Evolutionary conservation across 2,113 vertebrate genomes (phyloP).

Genomic region (Melanotaenia duboulayi): DNA sequence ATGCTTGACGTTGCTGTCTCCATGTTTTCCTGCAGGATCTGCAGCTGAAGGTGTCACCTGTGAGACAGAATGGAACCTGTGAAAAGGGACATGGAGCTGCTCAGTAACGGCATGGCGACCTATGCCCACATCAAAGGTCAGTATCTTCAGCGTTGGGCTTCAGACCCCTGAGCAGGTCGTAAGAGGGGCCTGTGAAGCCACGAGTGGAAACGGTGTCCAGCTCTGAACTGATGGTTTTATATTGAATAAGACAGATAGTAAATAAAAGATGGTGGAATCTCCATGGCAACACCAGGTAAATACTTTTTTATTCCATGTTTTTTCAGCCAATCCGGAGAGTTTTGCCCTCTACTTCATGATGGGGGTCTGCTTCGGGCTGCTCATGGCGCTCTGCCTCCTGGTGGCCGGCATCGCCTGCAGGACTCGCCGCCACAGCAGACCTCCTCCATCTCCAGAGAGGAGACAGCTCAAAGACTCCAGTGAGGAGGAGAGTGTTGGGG

Average conservation of each 20-base stretch:
- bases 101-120: conserved; percentile 95
- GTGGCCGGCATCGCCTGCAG: conserved; percentile 90
- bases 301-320: not conserved
- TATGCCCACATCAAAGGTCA: conserved; percentile 93
- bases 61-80: conserved; percentile 84
- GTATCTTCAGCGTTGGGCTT: not conserved
- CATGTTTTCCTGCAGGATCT: conserved; percentile 37
- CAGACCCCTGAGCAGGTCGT: not conserved
- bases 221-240: no score
- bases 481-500: conserved; percentile 62
- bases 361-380: conserved; percentile 92
- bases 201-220: no score
- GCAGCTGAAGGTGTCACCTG: not conserved
- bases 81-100: conserved; percentile 91
- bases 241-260: no score
- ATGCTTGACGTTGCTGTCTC: no score
- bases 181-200: not conserved
- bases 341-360: conserved; percentile 96
- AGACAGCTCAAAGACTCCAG: conserved; percentile 80
- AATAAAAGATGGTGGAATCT: no score
- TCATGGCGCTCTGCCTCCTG: conserved; percentile 92
- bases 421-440: conserved; percentile 55
- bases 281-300: no score
- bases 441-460: conserved; percentile 58
- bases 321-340: conserved; percentile 91